These are phyloP conservation scores for Erpobdella octoculata DNA, from an alignment of 2,888 invertebrate species.

Conservation along the genomic window DNA sequence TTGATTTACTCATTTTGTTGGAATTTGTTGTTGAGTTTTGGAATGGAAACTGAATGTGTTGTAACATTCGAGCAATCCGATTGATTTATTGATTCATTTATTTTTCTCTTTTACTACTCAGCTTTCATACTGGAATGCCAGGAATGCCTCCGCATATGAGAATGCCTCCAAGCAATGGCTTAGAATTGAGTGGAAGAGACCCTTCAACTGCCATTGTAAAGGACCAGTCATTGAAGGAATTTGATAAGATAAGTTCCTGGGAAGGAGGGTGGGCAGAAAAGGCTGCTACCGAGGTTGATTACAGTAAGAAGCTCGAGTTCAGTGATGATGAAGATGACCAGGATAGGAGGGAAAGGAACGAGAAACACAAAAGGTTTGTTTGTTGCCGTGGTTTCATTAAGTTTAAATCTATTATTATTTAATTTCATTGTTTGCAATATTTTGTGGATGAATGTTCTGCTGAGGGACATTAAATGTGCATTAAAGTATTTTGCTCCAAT, in stretches of 20 bases:
- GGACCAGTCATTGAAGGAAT: slow-evolving; percentile 81
- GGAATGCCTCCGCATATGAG: slow-evolving; percentile 18
- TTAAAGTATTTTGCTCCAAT: no score
- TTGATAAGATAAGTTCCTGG: slow-evolving; percentile 75
- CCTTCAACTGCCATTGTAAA: slow-evolving; percentile 76
- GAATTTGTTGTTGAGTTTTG: no score
- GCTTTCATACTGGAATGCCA: no score
- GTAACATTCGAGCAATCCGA: neutral
- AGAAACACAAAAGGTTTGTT: no score
- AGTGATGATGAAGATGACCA: slow-evolving; percentile 76
- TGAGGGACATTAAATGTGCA: no score
- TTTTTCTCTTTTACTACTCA: neutral
- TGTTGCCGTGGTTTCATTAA: no score
- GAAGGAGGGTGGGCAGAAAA: slow-evolving; percentile 74
- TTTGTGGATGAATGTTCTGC: no score
- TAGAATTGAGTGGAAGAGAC: neutral
- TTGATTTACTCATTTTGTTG: no score
- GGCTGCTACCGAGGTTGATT: slow-evolving; percentile 83
- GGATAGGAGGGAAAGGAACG: no score
- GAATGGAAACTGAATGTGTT: no score
- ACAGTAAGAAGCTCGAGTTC: slow-evolving; percentile 78
- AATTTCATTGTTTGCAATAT: no score
- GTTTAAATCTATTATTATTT: no score
- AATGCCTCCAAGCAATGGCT: neutral
- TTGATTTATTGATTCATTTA: neutral